Evolutionary conservation across 2,113 vertebrate genomes (phyloP).

Genomic region (Lophura nycthemera): DNA sequence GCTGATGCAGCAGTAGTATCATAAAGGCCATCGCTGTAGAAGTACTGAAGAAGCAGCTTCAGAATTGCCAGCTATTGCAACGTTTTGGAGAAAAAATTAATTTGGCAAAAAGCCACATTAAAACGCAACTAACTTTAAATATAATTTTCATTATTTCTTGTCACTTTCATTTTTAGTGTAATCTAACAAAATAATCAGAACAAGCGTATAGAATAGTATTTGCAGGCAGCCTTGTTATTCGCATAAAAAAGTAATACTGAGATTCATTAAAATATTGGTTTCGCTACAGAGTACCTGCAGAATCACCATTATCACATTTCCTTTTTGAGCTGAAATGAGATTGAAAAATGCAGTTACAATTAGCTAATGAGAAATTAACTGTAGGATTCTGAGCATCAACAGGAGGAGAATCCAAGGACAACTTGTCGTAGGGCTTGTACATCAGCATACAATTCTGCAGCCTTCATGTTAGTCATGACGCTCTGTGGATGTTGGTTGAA

Average conservation of each 20-base stretch:
- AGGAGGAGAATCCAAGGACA: not conserved
- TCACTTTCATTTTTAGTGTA: slow-evolving; percentile 76
- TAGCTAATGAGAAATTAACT: slow-evolving; percentile 35
- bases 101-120: slow-evolving; percentile 72
- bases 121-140: slow-evolving; percentile 58
- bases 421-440: not conserved
- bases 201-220: slow-evolving; percentile 39
- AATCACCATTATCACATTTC: slow-evolving; percentile 8
- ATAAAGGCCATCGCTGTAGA: slow-evolving; percentile 33
- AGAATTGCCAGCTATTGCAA: slow-evolving; percentile 51
- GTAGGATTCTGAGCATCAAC: not conserved
- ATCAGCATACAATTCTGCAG: not conserved
- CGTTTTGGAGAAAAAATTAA: slow-evolving; percentile 50
- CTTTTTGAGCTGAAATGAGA: slow-evolving; percentile 32
- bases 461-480: not conserved
- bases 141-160: slow-evolving; percentile 63
- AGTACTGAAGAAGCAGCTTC: slow-evolving; percentile 39
- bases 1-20: slow-evolving; percentile 47
- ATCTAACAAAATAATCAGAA: slow-evolving; percentile 66
- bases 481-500: not conserved
- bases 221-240: slow-evolving; percentile 32
- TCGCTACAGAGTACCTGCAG: slow-evolving; percentile 41
- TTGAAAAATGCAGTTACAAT: slow-evolving; percentile 32
- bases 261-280: slow-evolving; percentile 38
- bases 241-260: slow-evolving; percentile 44